phyloP scores from a whole-genome alignment of 2,797 vertebrate genomes.

The Esox masquinongy region DNA sequence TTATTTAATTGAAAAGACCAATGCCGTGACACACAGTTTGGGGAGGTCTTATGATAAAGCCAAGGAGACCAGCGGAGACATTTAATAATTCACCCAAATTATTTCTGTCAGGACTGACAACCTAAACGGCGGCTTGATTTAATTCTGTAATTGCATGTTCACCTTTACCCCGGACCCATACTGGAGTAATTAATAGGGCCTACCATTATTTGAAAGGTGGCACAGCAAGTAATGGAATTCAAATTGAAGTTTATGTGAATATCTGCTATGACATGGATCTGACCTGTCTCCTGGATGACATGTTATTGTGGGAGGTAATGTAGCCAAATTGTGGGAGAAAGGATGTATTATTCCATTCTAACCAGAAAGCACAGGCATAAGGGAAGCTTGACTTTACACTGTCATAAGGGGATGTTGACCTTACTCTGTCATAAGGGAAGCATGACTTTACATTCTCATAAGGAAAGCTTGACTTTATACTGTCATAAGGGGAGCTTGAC shows the following conservation, averaged over 20 bases:
- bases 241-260: constrained; percentile 72
- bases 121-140: constrained; percentile 76
- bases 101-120: constrained; percentile 81
- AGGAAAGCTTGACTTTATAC: not conserved
- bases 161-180: constrained; percentile 74
- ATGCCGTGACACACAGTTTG: constrained; percentile 31
- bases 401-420: not conserved
- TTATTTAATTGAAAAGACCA: constrained; percentile 31
- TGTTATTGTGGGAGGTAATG: constrained; percentile 28
- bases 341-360: constrained; percentile 26
- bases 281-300: constrained; percentile 38
- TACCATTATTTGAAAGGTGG: constrained; percentile 71
- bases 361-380: constrained; percentile 10
- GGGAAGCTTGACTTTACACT: constrained; percentile 12
- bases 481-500: not conserved
- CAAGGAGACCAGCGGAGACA: constrained; percentile 47
- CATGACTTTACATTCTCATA: not conserved
- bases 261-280: constrained; percentile 47
- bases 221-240: constrained; percentile 71
- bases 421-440: too few species aligned
- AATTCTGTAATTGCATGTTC: constrained; percentile 78
- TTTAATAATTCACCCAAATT: constrained; percentile 81
- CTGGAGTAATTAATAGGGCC: constrained; percentile 76
- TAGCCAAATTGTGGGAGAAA: constrained; percentile 32
- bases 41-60: constrained; percentile 48